These are phyloP conservation scores for Holotrichia oblita DNA, from an alignment of 1,140 invertebrate genomes.

Conservation along the genomic window DNA sequence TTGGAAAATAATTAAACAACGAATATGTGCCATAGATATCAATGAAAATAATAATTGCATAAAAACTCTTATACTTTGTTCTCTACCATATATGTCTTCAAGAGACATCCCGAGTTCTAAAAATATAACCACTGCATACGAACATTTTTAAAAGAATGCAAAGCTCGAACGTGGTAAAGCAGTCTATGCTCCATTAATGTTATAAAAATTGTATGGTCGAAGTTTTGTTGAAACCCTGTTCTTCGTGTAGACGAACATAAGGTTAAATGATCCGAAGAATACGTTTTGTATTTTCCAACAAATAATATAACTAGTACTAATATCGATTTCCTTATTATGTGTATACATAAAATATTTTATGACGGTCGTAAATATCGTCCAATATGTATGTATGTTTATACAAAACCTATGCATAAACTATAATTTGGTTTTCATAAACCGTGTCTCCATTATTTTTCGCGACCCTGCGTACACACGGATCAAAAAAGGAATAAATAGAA, in stretches of 20 bases:
- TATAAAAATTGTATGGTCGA: not conserved
- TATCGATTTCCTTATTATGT: constrained; percentile 36
- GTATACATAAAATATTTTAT: constrained; percentile 33
- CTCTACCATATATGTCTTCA: no score
- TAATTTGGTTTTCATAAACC: constrained; percentile 32
- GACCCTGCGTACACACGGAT: not conserved
- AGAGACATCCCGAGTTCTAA: no score
- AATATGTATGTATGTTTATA: constrained; percentile 21
- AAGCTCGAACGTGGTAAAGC: not conserved
- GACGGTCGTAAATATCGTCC: constrained; percentile 27
- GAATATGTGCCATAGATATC: no score
- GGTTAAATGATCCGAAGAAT: not conserved
- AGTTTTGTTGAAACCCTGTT: not conserved
- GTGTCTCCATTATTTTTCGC: constrained; percentile 30
- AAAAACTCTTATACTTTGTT: no score
- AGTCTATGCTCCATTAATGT: not conserved
- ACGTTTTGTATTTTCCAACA: constrained; percentile 31
- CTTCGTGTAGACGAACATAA: not conserved
- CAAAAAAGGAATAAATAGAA: constrained; percentile 10
- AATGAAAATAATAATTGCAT: no score
- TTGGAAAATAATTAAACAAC: no score
- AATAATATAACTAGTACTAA: constrained; percentile 17
- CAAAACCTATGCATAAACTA: constrained; percentile 36
- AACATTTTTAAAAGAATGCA: not conserved
- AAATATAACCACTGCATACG: no score